Conservation (phyloP, 23 tunicate genomes). For the Ascidia mentula region DNA sequence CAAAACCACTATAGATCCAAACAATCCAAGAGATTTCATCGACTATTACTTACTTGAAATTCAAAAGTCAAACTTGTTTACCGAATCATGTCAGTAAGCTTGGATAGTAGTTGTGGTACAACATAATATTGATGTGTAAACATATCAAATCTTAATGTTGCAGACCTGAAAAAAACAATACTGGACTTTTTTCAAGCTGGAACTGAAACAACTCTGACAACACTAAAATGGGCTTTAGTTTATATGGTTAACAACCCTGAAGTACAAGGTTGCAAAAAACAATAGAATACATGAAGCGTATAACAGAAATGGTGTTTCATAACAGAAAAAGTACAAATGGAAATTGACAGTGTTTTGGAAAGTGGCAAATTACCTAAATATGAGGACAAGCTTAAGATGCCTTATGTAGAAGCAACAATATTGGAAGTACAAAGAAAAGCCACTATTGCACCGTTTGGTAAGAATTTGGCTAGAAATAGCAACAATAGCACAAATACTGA, state of each 20-base stretch:
- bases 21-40: conserved; percentile 18
- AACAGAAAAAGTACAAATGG: conserved; percentile 24
- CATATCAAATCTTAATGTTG: too few relatives aligned
- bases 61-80: background rate
- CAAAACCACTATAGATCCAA: background rate
- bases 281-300: too few relatives aligned
- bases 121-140: too few relatives aligned
- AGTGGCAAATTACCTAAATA: background rate
- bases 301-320: too few relatives aligned
- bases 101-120: too few relatives aligned
- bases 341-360: conserved; percentile 4
- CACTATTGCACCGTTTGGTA: conserved; percentile 9
- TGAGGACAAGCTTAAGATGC: conserved; percentile 17
- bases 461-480: background rate
- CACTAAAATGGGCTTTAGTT: conserved; percentile 4
- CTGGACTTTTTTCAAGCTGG: conserved; percentile 16
- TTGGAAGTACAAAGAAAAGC: conserved; percentile 27
- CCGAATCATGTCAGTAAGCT: too few relatives aligned
- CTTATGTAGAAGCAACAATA: conserved; percentile 21
- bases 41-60: conserved; percentile 6
- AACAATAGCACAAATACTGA: background rate
- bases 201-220: conserved; percentile 6
- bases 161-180: too few relatives aligned
- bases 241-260: conserved; percentile 12
- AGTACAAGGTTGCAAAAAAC: too few relatives aligned